These are phyloP conservation scores for Agrochola macilenta DNA, from an alignment of 2,888 invertebrate species.

Conservation along the genomic window DNA sequence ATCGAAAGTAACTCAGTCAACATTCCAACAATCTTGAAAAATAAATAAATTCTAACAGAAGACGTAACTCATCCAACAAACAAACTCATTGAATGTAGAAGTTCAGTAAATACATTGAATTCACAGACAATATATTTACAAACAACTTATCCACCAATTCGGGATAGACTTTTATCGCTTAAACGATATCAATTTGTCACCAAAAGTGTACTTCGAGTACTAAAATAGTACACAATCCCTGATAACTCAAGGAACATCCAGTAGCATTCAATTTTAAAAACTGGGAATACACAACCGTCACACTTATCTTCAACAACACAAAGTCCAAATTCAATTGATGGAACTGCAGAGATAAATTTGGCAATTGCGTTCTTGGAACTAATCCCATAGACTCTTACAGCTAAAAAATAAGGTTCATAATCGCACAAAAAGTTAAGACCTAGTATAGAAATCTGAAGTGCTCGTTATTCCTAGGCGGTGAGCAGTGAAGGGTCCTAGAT, in stretches of 20 bases:
- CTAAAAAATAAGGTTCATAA: conserved; percentile 14
- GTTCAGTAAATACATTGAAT: conserved; percentile 55
- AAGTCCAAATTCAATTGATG: conserved; percentile 34
- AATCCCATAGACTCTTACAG: not conserved
- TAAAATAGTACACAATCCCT: conserved; percentile 75
- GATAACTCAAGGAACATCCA: conserved; percentile 76
- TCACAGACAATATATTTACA: conserved; percentile 57
- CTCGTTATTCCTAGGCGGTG: conserved; percentile 79
- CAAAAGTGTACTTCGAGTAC: conserved; percentile 74
- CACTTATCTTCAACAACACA: conserved; percentile 10
- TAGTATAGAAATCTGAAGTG: conserved; percentile 69
- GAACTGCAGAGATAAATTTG: conserved; percentile 52
- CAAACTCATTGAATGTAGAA: conserved; percentile 45
- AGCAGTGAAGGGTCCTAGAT: conserved; percentile 75
- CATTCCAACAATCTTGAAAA: conserved; percentile 19
- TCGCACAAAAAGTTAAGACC: not conserved
- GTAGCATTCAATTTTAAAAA: conserved; percentile 59
- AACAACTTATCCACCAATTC: conserved; percentile 56
- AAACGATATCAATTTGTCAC: conserved; percentile 77
- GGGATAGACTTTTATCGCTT: conserved; percentile 60
- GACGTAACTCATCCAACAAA: conserved; percentile 45
- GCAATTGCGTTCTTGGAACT: conserved; percentile 34
- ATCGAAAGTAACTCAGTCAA: not conserved
- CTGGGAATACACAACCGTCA: conserved; percentile 7
- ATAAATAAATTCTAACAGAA: conserved; percentile 24